Evolutionary conservation across 2,797 vertebrate genomes (phyloP).

Genomic region (Phalanger gymnotis): DNA sequence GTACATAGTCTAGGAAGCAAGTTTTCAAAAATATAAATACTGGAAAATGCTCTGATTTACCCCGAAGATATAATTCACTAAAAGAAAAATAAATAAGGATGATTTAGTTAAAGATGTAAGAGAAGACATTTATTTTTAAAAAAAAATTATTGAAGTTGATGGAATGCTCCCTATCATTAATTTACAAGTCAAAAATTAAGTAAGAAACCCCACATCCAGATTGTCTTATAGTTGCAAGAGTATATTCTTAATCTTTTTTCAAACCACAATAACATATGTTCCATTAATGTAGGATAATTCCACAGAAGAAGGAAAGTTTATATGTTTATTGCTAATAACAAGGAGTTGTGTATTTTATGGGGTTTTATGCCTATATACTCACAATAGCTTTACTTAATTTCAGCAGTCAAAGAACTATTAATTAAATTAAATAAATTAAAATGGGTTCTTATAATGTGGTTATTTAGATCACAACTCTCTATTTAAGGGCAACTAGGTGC

Average conservation of each 20-base stretch:
- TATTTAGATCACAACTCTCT: not conserved
- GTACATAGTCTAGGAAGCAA: not conserved
- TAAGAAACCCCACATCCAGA: not conserved
- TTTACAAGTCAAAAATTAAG: not conserved
- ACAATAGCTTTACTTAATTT: not conserved
- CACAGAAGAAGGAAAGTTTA: not conserved
- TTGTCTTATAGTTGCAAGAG: not conserved
- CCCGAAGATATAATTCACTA: not conserved
- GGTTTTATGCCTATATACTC: not conserved
- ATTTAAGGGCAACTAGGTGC: not conserved
- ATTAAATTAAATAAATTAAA: not conserved
- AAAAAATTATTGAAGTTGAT: not conserved
- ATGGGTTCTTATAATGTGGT: not conserved
- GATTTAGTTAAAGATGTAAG: not conserved
- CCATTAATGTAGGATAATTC: not conserved
- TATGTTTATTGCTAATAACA: not conserved
- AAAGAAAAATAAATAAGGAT: not conserved
- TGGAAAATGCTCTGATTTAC: not conserved
- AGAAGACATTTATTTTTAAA: not conserved
- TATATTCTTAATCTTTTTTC: not conserved
- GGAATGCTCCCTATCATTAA: not conserved
- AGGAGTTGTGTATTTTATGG: not conserved
- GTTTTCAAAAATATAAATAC: not conserved
- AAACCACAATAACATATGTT: not conserved
- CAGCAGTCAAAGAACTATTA: not conserved